These are phyloP conservation scores for rabbit (Oryctolagus cuniculus) DNA, from an alignment of 2,113 vertebrate species.

Conservation along the genomic window mOryCun1.1 NC_091436.1:129880501-129881000, in stretches of 20 bases:
- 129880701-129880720: constrained; percentile 81
- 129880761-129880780: not conserved
- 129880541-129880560: not conserved
- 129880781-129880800: constrained; percentile 1
- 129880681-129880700: constrained; percentile 76
- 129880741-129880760: constrained; percentile 77
- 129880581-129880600: not conserved
- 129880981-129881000: constrained; percentile 82
- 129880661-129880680: constrained; percentile 74
- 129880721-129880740: constrained; percentile 75
- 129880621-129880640: constrained; percentile 36
- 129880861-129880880: not conserved
- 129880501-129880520: not conserved
- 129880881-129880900: constrained; percentile 17
- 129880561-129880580: not conserved
- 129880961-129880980: constrained; percentile 81
- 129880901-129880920: not conserved
- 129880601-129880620: constrained; percentile 58
- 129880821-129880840: not conserved
- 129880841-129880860: not conserved
- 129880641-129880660: constrained; percentile 69
- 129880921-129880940: constrained; percentile 56
- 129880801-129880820: not conserved
- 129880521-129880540: not conserved
- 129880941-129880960: constrained; percentile 44